Conservation (phyloP, 2,797 vertebrate genomes). For the Rhinichthys osculus region DNA sequence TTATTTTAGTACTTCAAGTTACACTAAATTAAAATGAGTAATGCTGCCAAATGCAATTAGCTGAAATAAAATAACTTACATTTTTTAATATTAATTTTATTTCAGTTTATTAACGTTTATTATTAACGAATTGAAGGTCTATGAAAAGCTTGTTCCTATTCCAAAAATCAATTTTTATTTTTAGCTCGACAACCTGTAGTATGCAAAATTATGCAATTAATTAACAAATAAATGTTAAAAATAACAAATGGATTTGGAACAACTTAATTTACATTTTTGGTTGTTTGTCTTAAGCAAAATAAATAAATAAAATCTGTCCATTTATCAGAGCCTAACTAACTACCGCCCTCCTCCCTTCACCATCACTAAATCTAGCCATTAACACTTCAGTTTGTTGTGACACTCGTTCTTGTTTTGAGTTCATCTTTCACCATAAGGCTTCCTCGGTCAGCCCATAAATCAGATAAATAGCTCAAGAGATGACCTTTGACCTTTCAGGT, state of each 20-base stretch:
- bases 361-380: slow-evolving; percentile 35
- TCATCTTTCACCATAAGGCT: slow-evolving; percentile 73
- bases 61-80: background rate
- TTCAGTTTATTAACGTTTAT: too few relatives aligned
- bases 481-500: slow-evolving; percentile 77
- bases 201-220: background rate
- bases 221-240: background rate
- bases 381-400: slow-evolving; percentile 50
- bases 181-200: background rate
- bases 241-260: background rate
- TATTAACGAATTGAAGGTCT: background rate
- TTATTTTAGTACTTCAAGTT: background rate
- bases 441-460: slow-evolving; percentile 77
- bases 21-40: too few relatives aligned
- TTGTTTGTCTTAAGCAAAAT: background rate
- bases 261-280: background rate
- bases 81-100: too few relatives aligned
- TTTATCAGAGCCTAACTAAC: slow-evolving; percentile 16
- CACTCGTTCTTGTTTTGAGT: slow-evolving; percentile 65
- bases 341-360: background rate
- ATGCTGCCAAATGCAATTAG: too few relatives aligned
- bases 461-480: slow-evolving; percentile 74
- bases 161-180: background rate
- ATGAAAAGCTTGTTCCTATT: background rate
- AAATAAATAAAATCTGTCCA: background rate